Evolutionary conservation across 2,888 invertebrate genomes (phyloP).

Genomic region (Anodontia alba): DNA sequence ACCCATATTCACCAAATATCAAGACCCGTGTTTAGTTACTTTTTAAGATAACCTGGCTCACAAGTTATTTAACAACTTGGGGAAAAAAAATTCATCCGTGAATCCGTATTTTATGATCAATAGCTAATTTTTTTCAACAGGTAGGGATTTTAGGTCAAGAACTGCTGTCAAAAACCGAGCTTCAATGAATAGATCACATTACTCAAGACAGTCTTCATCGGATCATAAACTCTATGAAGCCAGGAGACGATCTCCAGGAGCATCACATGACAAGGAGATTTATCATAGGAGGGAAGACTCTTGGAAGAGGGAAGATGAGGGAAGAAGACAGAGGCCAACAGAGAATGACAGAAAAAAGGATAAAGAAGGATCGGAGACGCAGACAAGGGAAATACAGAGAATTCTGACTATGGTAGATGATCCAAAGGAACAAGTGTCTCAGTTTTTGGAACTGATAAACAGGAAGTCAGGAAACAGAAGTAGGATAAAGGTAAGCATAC

Average conservation of each 20-base stretch:
- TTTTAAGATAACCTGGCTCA: too few species aligned
- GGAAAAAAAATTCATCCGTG: too few species aligned
- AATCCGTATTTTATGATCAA: too few species aligned
- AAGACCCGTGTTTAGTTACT: too few species aligned
- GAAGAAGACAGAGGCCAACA: constrained; percentile 6
- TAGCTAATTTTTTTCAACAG: too few species aligned
- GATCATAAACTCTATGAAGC: constrained; percentile 19
- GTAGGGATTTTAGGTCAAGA: constrained; percentile 1
- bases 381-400: constrained; percentile 69
- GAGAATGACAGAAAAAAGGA: constrained; percentile 3
- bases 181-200: constrained; percentile 22
- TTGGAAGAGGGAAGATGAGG: constrained; percentile 25
- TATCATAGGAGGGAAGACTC: background rate
- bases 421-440: constrained; percentile 72
- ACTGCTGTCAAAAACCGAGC: constrained; percentile 9
- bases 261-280: constrained; percentile 1
- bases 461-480: constrained; percentile 6
- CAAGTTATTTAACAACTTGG: too few species aligned
- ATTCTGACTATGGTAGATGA: constrained; percentile 77
- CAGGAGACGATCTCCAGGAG: background rate
- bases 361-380: constrained; percentile 16
- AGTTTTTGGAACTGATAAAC: constrained; percentile 68
- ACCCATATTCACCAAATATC: too few species aligned
- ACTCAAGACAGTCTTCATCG: background rate
- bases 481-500: constrained; percentile 25